Conservation (phyloP, 1,140 invertebrate genomes). For the Drusus annulatus region DNA sequence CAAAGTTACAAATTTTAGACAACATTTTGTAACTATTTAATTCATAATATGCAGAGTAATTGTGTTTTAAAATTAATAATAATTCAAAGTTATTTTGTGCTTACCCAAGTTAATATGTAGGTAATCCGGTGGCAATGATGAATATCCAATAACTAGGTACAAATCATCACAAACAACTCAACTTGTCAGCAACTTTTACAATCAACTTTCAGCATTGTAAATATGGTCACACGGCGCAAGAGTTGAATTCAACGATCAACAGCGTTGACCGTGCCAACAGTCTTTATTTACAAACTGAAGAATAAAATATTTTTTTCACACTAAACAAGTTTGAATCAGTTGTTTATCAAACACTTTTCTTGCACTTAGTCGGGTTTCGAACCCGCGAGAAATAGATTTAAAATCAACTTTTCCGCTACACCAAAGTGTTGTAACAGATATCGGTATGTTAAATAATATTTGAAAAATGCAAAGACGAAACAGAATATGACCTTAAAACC, state of each 20-base stretch:
- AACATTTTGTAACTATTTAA: no score
- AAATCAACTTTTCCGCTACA: no score
- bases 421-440: no score
- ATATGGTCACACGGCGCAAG: constrained; percentile 12
- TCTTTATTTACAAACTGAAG: not conserved
- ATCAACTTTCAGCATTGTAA: constrained; percentile 30
- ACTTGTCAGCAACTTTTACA: constrained; percentile 17
- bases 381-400: no score
- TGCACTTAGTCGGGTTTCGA: no score
- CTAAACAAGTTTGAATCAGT: not conserved
- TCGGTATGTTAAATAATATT: not conserved
- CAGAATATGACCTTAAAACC: constrained; percentile 56
- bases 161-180: constrained; percentile 15
- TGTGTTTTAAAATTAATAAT: no score
- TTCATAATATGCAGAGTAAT: no score
- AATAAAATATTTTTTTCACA: not conserved
- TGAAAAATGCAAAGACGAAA: constrained; percentile 44
- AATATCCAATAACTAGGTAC: constrained; percentile 23
- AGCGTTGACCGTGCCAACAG: not conserved
- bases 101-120: no score
- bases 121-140: constrained; percentile 4
- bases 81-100: no score
- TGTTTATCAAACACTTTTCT: constrained; percentile 36
- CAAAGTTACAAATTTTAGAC: no score
- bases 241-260: not conserved